Evolutionary conservation across 2,113 vertebrate genomes (phyloP).

Genomic region (Edolisoma coerulescens): DNA sequence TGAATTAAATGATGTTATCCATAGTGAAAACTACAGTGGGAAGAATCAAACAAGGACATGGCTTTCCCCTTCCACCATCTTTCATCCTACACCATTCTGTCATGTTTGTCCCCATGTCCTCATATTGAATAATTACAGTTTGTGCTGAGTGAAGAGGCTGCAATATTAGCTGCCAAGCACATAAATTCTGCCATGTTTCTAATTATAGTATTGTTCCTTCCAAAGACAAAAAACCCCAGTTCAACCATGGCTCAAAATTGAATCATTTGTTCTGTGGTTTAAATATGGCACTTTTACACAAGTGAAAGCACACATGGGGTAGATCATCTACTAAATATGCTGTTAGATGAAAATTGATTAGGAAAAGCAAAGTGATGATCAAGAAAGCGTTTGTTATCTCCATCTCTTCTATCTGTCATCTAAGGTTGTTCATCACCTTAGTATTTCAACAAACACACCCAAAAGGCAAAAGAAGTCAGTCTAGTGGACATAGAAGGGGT

Average conservation of each 20-base stretch:
- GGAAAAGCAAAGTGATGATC: neutral
- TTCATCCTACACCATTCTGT: neutral
- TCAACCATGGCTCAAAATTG: neutral
- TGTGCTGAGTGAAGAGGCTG: neutral
- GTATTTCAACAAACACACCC: neutral
- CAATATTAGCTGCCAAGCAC: neutral
- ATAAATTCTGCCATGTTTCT: neutral
- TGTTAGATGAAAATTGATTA: neutral
- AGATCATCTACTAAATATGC: neutral
- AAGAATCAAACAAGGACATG: neutral
- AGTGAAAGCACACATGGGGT: neutral
- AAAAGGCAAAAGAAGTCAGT: neutral
- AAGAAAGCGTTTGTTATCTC: neutral
- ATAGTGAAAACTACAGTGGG: neutral
- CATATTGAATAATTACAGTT: neutral
- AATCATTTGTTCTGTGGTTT: neutral
- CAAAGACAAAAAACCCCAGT: neutral
- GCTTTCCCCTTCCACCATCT: neutral
- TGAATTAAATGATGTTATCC: neutral
- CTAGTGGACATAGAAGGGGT: fast-evolving
- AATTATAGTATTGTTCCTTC: neutral
- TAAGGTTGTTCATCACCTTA: neutral
- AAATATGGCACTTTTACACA: neutral
- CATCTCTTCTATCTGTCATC: neutral
- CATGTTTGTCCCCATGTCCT: neutral